Evolutionary conservation across 23 tunicate species (phyloP), one percentile per base, ranked within the genome.

Genomic region (Halocynthia roretzi): DNA sequence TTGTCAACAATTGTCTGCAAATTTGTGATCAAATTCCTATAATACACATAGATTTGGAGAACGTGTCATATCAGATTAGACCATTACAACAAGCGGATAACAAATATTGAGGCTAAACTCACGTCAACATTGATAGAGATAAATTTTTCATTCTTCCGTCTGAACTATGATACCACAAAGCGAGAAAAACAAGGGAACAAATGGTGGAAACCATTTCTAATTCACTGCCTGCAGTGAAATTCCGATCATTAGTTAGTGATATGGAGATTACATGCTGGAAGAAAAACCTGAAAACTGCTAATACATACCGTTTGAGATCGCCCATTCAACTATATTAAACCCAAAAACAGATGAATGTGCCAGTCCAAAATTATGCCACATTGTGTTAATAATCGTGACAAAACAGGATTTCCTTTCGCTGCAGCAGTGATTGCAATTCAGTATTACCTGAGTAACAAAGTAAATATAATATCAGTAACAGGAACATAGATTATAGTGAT

Each of bases 361-460:
- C 10, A 74, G 78, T 18, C 64, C 20, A 10, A 74, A 19, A 56
- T 74, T 74, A 5, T 56, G 78, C 78, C 78, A 74, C 62, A 54
- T 54, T 8, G 20, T 74, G 56, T 54, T 48, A 1, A 74, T 31
- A 31, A 31, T 31, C 44, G 44, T 31, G 44, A 31, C 44, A 31
- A 31, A 31, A 31, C 44, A 0, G 1, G 44, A 31, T 31, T 31
- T 31, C 4, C 44, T 31, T 31, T 31, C 44, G 44, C 44, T 31
- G 44, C 44, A 31, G 44, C 44, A 31, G 44, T 31, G 44, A 31
- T 31, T 31, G 44, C 44, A 31, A 31, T 31, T 31, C 44, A 31
- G 44, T 31, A 31, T 31, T 31, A 31, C 44, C 44, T 31, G 44
- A 0, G 44, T 0, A 31, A 31, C 44, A 31, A 31, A 31, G 44